These are phyloP conservation scores for Tympanuchus pallidicinctus DNA, from an alignment of 2,113 vertebrate species.

Conservation along the genomic window DNA sequence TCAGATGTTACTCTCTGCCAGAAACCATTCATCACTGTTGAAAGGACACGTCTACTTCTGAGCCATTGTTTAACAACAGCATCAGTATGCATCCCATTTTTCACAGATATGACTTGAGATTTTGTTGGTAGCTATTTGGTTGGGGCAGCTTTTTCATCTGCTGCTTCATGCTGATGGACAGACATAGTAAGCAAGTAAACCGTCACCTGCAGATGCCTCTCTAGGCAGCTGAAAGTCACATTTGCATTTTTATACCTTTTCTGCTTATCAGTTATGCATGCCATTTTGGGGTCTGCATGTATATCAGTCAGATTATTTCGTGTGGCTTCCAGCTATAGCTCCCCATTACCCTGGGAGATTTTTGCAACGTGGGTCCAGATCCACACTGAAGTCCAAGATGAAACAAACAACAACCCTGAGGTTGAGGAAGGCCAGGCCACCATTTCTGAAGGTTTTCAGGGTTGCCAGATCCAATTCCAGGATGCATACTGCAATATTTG, in stretches of 20 bases:
- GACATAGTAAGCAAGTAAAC: not conserved
- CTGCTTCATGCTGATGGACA: not conserved
- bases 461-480: not conserved
- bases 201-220: not conserved
- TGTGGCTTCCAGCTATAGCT: not conserved
- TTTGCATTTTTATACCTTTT: not conserved
- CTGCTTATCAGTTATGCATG: not conserved
- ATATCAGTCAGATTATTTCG: too few relatives aligned
- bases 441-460: not conserved
- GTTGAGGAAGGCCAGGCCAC: not conserved
- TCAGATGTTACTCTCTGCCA: not conserved
- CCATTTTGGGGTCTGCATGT: not conserved
- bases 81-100: not conserved
- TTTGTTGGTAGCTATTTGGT: not conserved
- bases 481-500: rapidly evolving
- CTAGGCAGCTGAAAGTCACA: not conserved
- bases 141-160: not conserved
- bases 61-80: not conserved
- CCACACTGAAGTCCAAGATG: not conserved
- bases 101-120: not conserved
- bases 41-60: not conserved
- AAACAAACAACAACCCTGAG: not conserved
- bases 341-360: not conserved
- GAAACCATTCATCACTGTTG: not conserved
- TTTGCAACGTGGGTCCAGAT: not conserved